Percentiles rank a stretch among this genome's conserved stretches.
phyloP scores from a whole-genome alignment of 2,888 invertebrate genomes.

The Tipula confusa region DNA sequence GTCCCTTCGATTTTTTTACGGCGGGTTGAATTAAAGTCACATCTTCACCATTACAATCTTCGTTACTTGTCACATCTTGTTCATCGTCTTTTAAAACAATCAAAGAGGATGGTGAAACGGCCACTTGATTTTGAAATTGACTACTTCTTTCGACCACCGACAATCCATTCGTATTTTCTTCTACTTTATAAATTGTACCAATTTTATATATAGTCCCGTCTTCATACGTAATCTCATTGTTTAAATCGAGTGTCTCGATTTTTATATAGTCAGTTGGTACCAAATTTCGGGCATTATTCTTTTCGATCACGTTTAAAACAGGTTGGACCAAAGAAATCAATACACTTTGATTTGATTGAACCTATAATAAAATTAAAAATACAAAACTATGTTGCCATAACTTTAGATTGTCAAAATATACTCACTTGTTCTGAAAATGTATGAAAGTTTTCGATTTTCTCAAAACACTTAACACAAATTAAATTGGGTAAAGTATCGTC shows the following conservation, averaged over 20 bases:
- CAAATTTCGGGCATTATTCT: neutral
- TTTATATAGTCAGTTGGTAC: neutral
- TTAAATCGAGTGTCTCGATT: neutral
- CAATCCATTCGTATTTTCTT: neutral
- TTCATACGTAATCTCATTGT: neutral
- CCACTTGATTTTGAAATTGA: neutral
- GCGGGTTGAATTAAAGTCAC: neutral
- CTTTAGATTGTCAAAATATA: neutral
- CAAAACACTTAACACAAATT: conserved; percentile 35
- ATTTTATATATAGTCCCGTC: neutral
- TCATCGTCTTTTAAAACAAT: neutral
- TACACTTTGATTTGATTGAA: neutral
- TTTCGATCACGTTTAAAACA: neutral
- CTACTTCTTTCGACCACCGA: neutral
- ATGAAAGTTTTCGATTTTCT: conserved; percentile 35
- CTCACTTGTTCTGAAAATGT: conserved; percentile 34
- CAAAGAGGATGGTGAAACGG: neutral
- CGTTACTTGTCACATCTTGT: neutral
- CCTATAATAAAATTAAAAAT: neutral
- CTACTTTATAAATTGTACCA: neutral
- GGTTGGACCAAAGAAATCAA: neutral
- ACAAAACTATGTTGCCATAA: neutral
- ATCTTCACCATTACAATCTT: neutral
- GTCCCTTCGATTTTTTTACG: neutral
- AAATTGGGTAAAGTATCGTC: conserved; percentile 33